Conservation (phyloP, 2,113 vertebrate species). For the Pluvianellus socialis region DNA sequence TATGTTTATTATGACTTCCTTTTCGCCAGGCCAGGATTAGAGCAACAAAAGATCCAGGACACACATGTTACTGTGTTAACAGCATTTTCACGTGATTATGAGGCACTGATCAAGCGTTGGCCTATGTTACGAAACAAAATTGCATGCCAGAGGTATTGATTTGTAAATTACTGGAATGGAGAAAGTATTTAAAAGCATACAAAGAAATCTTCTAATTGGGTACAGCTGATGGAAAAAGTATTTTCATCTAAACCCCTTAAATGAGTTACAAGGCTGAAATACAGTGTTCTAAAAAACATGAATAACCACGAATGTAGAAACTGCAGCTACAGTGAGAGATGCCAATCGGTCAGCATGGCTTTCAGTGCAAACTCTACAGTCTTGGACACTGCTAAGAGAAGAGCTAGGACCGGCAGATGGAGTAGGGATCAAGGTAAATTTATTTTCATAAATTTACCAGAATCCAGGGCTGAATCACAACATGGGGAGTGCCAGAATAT, state of each 20-base stretch:
- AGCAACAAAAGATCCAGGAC: not conserved
- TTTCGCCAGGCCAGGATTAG: slow-evolving; percentile 10
- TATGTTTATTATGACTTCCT: slow-evolving; percentile 1
- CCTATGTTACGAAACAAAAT: slow-evolving; percentile 41
- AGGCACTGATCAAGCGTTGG: slow-evolving; percentile 26
- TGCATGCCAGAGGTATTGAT: slow-evolving; percentile 1
- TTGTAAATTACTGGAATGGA: slow-evolving; percentile 6
- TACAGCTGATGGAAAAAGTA: not conserved
- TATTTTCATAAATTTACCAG: not conserved
- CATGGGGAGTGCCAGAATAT: not conserved
- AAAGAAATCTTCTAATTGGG: slow-evolving; percentile 11
- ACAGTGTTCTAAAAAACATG: not conserved
- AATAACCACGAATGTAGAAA: not conserved
- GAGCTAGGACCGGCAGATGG: not conserved
- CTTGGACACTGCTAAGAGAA: not conserved
- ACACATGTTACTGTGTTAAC: not conserved
- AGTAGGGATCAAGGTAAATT: not conserved
- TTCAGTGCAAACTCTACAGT: not conserved
- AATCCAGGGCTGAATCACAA: not conserved
- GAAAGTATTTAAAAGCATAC: not conserved
- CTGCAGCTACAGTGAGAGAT: not conserved
- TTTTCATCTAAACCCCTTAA: not conserved
- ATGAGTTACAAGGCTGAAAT: not conserved
- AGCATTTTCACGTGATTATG: slow-evolving; percentile 30
- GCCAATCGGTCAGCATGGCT: not conserved